These are phyloP conservation scores for Astur gentilis DNA, from an alignment of 2,113 vertebrate species.

Conservation along the genomic window DNA sequence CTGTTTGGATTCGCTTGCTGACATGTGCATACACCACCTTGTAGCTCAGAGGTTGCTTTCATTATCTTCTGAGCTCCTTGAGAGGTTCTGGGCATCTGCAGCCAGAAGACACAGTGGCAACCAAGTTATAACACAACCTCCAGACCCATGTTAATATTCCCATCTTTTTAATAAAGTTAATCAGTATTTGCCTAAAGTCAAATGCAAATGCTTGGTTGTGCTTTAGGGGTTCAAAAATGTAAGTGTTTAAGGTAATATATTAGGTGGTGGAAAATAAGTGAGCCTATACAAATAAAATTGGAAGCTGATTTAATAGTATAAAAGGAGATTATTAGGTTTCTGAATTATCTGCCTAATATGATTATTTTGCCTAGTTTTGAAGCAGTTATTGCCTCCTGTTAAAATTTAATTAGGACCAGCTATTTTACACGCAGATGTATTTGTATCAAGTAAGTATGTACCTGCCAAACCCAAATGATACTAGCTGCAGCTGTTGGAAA, in stretches of 20 bases:
- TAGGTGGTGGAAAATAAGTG: neutral
- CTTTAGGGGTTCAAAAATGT: neutral
- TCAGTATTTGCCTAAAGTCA: neutral
- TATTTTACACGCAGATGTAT: neutral
- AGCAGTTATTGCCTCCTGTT: neutral
- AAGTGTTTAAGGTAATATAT: neutral
- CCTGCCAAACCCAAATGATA: neutral
- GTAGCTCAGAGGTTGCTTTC: neutral
- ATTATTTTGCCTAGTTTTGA: neutral
- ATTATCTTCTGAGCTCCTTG: neutral
- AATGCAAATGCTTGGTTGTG: neutral
- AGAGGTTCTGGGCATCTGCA: neutral
- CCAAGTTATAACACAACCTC: neutral
- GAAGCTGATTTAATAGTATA: neutral
- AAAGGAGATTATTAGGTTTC: neutral
- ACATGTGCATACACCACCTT: neutral
- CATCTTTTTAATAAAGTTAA: neutral
- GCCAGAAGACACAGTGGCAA: neutral
- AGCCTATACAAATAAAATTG: neutral
- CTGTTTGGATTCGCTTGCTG: neutral
- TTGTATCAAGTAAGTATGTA: neutral
- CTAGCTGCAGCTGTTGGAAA: neutral
- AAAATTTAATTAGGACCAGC: constrained; percentile 7
- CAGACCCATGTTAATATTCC: neutral
- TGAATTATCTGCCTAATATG: neutral